Percentiles rank a stretch among this genome's conserved stretches.
Conservation (phyloP, 30 jellyfish, hydroid and myxozoan species). For the Aurelia aurita complex sp. Pacific region DNA sequence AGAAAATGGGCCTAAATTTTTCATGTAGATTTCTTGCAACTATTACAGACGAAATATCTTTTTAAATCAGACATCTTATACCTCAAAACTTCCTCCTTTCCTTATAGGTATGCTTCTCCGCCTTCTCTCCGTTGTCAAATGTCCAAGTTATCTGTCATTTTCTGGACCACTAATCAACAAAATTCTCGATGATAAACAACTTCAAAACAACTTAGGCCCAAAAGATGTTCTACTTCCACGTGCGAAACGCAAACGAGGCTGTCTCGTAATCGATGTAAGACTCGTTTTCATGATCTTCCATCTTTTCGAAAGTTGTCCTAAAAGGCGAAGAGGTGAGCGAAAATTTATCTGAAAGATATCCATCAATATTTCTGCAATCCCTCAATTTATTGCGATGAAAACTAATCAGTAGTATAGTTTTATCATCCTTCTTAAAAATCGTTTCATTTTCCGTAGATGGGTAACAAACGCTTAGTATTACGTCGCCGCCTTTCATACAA, state of each 20-base stretch:
- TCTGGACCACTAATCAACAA: too few relatives aligned
- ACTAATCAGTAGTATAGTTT: neutral
- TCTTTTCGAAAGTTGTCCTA: slow-evolving; percentile 19
- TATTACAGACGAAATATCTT: too few relatives aligned
- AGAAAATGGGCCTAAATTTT: too few relatives aligned
- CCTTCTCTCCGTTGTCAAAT: too few relatives aligned
- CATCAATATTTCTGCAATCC: neutral
- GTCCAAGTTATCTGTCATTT: too few relatives aligned
- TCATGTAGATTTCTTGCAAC: too few relatives aligned
- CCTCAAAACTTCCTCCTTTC: too few relatives aligned
- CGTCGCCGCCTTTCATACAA: slow-evolving; percentile 97
- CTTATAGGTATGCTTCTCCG: too few relatives aligned
- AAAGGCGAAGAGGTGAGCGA: slow-evolving; percentile 38
- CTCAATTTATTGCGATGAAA: neutral
- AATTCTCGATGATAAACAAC: too few relatives aligned
- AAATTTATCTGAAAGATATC: neutral
- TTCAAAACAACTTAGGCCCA: too few relatives aligned
- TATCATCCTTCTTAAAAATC: neutral
- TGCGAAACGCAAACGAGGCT: slow-evolving; percentile 37
- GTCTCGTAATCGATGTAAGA: slow-evolving; percentile 6
- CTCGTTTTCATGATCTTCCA: slow-evolving; percentile 1
- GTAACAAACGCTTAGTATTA: slow-evolving; percentile 77
- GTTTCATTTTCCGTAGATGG: slow-evolving; percentile 72
- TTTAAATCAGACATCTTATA: too few relatives aligned
- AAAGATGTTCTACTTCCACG: neutral